phyloP scores from a whole-genome alignment of 2,797 vertebrate species.

The Malurus leucopterus region DNA sequence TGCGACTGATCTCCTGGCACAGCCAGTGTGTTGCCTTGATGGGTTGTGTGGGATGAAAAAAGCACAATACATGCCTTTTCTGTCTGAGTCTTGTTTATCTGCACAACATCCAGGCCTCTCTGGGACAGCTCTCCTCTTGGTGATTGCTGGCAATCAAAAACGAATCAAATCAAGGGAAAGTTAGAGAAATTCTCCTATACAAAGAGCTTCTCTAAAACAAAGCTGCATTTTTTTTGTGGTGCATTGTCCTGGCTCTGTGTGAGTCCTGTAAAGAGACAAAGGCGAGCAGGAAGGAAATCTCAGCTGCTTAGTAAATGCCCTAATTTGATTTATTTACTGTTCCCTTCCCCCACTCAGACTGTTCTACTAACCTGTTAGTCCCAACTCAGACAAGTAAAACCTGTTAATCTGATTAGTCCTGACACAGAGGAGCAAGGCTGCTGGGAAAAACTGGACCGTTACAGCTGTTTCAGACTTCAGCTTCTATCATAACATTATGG shows the following conservation, averaged over 20 bases:
- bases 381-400: constrained; percentile 55
- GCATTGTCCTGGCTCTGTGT: constrained; percentile 48
- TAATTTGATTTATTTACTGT: constrained; percentile 48
- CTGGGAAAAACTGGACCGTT: constrained; percentile 20
- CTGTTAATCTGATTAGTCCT: constrained; percentile 59
- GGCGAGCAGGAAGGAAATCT: constrained; percentile 26
- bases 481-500: not conserved
- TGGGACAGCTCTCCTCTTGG: not conserved
- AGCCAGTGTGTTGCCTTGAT: not conserved
- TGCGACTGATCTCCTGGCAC: constrained; percentile 14
- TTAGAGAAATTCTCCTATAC: constrained; percentile 20
- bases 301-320: constrained; percentile 46
- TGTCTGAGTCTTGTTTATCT: constrained; percentile 42
- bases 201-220: constrained; percentile 49
- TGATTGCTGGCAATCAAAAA: constrained; percentile 2
- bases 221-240: constrained; percentile 5
- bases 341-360: constrained; percentile 51
- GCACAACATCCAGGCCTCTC: accelerated
- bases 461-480: constrained; percentile 26
- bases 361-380: constrained; percentile 55
- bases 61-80: constrained; percentile 26
- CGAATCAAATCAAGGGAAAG: constrained; percentile 28
- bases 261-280: constrained; percentile 43
- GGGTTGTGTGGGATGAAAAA: constrained; percentile 18
- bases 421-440: constrained; percentile 19